Conservation (phyloP, 2,888 invertebrate genomes). For the Oasisia sp. region DNA sequence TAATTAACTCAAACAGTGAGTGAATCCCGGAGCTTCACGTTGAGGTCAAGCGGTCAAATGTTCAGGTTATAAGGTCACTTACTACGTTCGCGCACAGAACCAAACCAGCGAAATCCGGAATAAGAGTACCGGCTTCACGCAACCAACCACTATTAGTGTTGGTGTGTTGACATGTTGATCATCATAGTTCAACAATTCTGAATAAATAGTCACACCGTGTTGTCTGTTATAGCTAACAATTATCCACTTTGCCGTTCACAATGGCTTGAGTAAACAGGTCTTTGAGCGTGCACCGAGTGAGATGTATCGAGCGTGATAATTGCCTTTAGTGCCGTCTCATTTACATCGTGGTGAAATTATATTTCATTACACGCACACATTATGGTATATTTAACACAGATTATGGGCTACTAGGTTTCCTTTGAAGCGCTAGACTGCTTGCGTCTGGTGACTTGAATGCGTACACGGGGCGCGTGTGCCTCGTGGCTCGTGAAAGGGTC, state of each 20-base stretch:
- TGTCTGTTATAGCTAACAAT: neutral
- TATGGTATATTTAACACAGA: conserved; percentile 17
- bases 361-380: neutral
- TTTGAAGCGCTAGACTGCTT: neutral
- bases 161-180: neutral
- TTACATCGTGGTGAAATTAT: neutral
- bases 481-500: neutral
- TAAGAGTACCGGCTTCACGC: neutral
- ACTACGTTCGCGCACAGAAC: neutral
- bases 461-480: neutral
- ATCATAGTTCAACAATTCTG: neutral
- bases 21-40: neutral
- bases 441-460: neutral
- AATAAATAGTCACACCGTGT: neutral
- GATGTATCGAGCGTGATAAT: neutral
- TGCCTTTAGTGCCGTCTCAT: neutral
- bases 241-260: neutral
- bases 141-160: neutral
- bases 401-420: neutral
- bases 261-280: neutral
- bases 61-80: neutral
- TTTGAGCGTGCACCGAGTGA: neutral
- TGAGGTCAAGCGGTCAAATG: neutral
- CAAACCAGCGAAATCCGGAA: neutral
- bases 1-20: neutral